Percentiles rank a stretch among this genome's conserved stretches.
Conservation (phyloP, 2,113 vertebrate genomes). For the Laterallus jamaicensis region DNA sequence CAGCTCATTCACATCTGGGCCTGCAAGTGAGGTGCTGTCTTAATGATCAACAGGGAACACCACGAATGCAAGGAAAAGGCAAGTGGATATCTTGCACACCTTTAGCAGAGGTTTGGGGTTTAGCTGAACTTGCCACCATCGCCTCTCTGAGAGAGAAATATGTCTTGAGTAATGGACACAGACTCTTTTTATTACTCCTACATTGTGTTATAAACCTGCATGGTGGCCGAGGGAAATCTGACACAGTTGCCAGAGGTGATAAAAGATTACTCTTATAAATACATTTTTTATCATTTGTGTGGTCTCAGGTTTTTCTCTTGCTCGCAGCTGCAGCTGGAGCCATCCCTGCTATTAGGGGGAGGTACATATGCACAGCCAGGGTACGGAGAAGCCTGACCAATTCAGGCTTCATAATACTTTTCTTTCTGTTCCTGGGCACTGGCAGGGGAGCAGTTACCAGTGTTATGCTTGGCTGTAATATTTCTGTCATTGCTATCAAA, state of each 20-base stretch:
- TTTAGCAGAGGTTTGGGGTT: not conserved
- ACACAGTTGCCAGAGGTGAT: not conserved
- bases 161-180: not conserved
- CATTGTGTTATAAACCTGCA: not conserved
- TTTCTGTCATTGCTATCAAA: not conserved
- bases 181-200: not conserved
- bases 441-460: not conserved
- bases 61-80: not conserved
- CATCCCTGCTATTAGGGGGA: not conserved
- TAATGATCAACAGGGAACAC: not conserved
- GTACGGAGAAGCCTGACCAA: not conserved
- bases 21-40: not conserved
- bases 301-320: not conserved
- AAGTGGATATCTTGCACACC: not conserved
- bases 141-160: not conserved
- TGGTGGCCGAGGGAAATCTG: not conserved
- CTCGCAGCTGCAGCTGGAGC: not conserved
- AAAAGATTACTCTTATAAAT: not conserved
- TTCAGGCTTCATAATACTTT: not conserved
- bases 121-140: not conserved
- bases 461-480: not conserved
- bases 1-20: not conserved
- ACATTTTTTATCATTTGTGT: not conserved
- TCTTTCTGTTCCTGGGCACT: not conserved
- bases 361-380: too few species aligned